Conservation (phyloP, 2,888 invertebrate species). For the Tineola bisselliella region DNA sequence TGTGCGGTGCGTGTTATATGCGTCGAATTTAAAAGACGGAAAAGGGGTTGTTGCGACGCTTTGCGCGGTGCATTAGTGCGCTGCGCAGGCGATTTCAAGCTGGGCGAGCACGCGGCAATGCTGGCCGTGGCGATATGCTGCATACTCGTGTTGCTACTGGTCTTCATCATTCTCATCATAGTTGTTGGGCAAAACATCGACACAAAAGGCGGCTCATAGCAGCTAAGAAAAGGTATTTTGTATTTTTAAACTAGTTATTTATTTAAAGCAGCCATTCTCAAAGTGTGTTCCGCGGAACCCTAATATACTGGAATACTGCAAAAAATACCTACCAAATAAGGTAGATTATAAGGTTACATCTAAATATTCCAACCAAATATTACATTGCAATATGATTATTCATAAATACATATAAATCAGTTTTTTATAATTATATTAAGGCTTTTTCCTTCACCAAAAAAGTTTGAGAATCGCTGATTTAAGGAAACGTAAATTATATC, state of each 20-base stretch:
- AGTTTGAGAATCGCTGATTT: too few relatives aligned
- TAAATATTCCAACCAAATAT: too few relatives aligned
- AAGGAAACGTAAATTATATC: too few relatives aligned
- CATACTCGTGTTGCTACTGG: constrained; percentile 80
- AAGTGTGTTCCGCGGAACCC: too few relatives aligned
- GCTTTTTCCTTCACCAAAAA: too few relatives aligned
- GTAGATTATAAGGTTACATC: too few relatives aligned
- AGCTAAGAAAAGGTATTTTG: constrained; percentile 18
- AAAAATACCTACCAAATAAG: too few relatives aligned
- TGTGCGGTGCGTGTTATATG: constrained; percentile 23
- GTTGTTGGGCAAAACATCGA: constrained; percentile 82
- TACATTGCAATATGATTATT: too few relatives aligned
- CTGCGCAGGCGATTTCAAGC: constrained; percentile 43
- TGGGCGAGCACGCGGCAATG: constrained; percentile 73
- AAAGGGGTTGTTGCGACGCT: constrained; percentile 27
- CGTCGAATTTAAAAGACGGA: constrained; percentile 16
- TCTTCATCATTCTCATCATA: constrained; percentile 84
- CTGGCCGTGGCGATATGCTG: constrained; percentile 87
- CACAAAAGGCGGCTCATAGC: constrained; percentile 63
- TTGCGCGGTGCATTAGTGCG: constrained; percentile 27
- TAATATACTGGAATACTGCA: too few relatives aligned
- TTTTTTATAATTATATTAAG: too few relatives aligned
- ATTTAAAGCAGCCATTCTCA: not conserved
- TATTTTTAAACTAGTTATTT: not conserved
- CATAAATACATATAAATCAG: too few relatives aligned